phyloP scores from a whole-genome alignment of 2,113 vertebrate species.

The Microcebus griseorufus region DNA sequence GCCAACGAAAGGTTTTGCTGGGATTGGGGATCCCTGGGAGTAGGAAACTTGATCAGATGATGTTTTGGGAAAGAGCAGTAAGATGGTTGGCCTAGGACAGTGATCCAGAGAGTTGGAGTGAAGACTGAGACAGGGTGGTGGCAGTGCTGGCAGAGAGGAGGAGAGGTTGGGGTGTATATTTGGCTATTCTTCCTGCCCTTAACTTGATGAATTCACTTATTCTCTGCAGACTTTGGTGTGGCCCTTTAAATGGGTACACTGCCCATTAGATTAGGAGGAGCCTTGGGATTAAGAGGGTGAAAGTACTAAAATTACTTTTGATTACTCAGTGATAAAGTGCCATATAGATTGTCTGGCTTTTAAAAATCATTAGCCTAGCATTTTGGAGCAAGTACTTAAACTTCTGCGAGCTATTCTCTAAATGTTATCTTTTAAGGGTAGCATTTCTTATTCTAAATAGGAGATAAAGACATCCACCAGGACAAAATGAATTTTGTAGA shows the following conservation, averaged over 20 bases:
- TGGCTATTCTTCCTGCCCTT: not conserved
- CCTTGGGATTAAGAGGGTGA: not conserved
- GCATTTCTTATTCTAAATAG: not conserved
- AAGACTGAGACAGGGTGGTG: not conserved
- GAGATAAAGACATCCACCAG: not conserved
- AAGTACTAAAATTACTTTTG: not conserved
- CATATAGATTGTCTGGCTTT: not conserved
- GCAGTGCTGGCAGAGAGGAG: not conserved
- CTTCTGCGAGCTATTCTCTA: not conserved
- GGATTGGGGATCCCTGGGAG: not conserved
- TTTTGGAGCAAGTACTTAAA: constrained; percentile 3
- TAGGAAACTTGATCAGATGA: not conserved
- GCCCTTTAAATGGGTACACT: not conserved
- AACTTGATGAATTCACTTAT: not conserved
- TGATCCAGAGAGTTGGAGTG: not conserved
- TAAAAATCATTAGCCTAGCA: not conserved
- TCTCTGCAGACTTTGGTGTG: not conserved
- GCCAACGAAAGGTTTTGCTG: not conserved
- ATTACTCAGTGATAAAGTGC: not conserved
- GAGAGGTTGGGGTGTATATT: not conserved
- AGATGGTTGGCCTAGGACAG: not conserved
- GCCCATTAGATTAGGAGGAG: not conserved
- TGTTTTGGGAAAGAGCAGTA: not conserved
- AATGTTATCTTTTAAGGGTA: not conserved
- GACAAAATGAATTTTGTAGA: constrained; percentile 15